Evolutionary conservation across 2,797 vertebrate species (phyloP), one percentile per base, ranked within the genome.

Genomic region (Oryzias sinensis): DNA sequence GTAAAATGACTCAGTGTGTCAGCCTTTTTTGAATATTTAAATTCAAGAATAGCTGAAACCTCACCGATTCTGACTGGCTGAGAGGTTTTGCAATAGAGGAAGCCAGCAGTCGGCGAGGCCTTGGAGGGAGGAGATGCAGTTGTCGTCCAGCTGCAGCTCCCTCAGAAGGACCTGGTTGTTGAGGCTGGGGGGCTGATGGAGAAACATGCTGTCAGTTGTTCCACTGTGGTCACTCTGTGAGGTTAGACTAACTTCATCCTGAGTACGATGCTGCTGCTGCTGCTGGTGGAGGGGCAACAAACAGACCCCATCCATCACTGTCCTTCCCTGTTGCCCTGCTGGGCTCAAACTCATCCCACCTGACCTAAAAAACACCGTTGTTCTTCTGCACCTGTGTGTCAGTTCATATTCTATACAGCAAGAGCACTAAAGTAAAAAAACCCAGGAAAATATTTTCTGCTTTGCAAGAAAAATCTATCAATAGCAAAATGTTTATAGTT

Each of bases 81-180:
- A 90, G 60, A 98, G 84, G 45, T 78, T 81, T 37, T 90, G 92
- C 59, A 98, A 60, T 50, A 96, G 88, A 56, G 97, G 96, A 40
- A 99, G 87, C 97, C 97, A 98, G 87, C 84, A 93, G 1, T 57
- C 84, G 43, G 88, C 58, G 77, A 97, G 73, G 43, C 53, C 74
- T 66, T 82, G 79, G 70, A 97, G 0, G 62, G 88, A 68, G 59
- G 89, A 93, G 84, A 99, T 89, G 80, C 81, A 95, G 86, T 99
- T 98, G 87, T 98, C 94, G 56, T 96, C 93, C 67, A 98, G 87
- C 68, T 77, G 84, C 5, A 98, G 78, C 76, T 96, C 93, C 88
- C 91, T 91, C 83, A 98, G 88, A n/a, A 99, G 92, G 80, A 98
- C 94, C 37, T 98, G 95, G 88, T 98, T 94, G 72, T 85, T 80